These are phyloP conservation scores for Cephalopterus ornatus DNA, from an alignment of 2,113 vertebrate species.

Conservation along the genomic window DNA sequence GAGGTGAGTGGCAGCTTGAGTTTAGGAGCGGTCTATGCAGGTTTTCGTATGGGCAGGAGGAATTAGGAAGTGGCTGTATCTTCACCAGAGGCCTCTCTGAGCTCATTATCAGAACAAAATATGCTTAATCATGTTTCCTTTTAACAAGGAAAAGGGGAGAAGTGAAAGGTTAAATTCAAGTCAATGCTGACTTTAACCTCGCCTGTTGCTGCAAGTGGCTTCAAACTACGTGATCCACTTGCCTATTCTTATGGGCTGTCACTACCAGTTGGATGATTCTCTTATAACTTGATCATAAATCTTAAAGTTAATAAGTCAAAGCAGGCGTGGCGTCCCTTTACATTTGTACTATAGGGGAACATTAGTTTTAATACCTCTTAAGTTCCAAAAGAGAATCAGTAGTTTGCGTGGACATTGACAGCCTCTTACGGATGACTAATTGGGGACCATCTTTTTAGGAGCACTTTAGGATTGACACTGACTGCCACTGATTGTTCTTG, in stretches of 20 bases:
- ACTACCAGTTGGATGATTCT: neutral
- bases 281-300: neutral
- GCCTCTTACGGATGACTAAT: neutral
- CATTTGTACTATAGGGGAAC: neutral
- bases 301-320: neutral
- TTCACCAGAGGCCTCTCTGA: rapidly evolving
- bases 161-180: neutral
- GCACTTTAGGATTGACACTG: neutral
- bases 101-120: neutral
- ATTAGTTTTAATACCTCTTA: neutral
- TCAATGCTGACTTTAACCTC: neutral
- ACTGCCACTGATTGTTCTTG: neutral
- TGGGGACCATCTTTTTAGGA: neutral
- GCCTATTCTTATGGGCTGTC: neutral
- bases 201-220: neutral
- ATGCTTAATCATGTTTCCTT: neutral
- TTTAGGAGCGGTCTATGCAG: neutral
- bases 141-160: neutral
- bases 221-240: neutral
- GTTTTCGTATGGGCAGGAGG: neutral
- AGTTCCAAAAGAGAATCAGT: neutral
- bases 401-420: neutral
- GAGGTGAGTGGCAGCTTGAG: neutral
- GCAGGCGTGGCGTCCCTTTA: neutral
- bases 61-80: neutral